Conservation (phyloP, 2,888 invertebrate genomes). For the Harpalus rubripes region DNA sequence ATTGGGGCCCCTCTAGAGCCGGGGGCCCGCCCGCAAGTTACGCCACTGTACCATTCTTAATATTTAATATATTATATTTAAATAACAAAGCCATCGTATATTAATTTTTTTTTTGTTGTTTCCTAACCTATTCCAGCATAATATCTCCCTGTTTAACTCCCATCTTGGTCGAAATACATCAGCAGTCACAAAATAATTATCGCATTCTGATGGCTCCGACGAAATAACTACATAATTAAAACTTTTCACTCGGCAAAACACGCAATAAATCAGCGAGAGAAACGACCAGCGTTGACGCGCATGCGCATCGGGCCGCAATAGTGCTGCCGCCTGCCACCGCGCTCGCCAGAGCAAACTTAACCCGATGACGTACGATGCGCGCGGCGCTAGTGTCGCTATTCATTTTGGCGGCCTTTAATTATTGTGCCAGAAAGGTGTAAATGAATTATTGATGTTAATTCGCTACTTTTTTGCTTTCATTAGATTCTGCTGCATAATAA, state of each 20-base stretch:
- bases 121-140: constrained; percentile 20
- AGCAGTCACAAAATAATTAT: constrained; percentile 57
- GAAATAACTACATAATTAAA: constrained; percentile 66
- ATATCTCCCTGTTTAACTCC: background rate
- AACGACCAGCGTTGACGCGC: constrained; percentile 46
- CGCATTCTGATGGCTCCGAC: constrained; percentile 54
- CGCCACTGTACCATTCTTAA: no score
- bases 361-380: constrained; percentile 59
- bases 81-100: no score
- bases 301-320: constrained; percentile 43
- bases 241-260: constrained; percentile 63
- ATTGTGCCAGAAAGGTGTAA: constrained; percentile 62
- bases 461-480: constrained; percentile 50
- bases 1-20: no score
- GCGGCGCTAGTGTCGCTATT: constrained; percentile 60
- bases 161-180: constrained; percentile 50
- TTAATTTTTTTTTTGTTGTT: background rate
- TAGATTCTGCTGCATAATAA: constrained; percentile 48
- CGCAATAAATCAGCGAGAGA: constrained; percentile 62
- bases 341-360: constrained; percentile 59
- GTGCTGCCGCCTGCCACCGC: constrained; percentile 42
- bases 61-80: no score
- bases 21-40: no score
- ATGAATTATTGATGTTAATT: constrained; percentile 63
- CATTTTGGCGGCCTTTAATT: constrained; percentile 60